Percentiles rank a stretch among this genome's conserved stretches.
Conservation (phyloP, 2,113 vertebrate species). For the Tachysurus fulvidraco region DNA sequence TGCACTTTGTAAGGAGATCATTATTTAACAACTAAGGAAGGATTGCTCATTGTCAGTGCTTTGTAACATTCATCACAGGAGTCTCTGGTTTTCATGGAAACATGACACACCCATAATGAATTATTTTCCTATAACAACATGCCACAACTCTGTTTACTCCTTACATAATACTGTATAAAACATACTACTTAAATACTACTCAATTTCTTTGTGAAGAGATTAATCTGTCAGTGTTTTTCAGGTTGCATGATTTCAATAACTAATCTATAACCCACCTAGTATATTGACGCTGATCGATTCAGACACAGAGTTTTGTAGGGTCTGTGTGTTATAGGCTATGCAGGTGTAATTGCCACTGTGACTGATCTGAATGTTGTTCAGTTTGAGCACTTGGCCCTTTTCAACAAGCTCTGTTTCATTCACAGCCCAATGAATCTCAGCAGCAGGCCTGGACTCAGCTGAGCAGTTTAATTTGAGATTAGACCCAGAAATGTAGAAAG, state of each 20-base stretch:
- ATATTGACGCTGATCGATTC: conserved; percentile 45
- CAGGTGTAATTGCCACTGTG: conserved; percentile 59
- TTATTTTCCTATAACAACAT: too few relatives aligned
- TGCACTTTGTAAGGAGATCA: too few relatives aligned
- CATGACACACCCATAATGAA: too few relatives aligned
- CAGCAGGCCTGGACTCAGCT: conserved; percentile 57
- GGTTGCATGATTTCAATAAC: neutral
- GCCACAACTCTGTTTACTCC: too few relatives aligned
- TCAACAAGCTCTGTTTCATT: conserved; percentile 38
- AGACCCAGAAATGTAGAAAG: conserved; percentile 46
- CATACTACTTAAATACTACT: too few relatives aligned
- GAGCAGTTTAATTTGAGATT: conserved; percentile 58
- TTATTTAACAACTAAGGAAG: too few relatives aligned
- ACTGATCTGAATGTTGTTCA: conserved; percentile 50
- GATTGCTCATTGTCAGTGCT: too few relatives aligned
- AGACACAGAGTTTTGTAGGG: conserved; percentile 55
- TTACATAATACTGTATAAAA: too few relatives aligned
- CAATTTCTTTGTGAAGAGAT: too few relatives aligned
- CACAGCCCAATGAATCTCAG: conserved; percentile 54
- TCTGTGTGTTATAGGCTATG: conserved; percentile 41
- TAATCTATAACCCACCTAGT: conserved; percentile 49
- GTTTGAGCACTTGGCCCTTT: conserved; percentile 46
- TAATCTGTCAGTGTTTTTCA: too few relatives aligned
- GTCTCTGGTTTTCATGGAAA: too few relatives aligned
- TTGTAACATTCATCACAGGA: too few relatives aligned